These are phyloP conservation scores for Gonioctena quinquepunctata DNA, from an alignment of 1,140 invertebrate genomes.

Conservation along the genomic window DNA sequence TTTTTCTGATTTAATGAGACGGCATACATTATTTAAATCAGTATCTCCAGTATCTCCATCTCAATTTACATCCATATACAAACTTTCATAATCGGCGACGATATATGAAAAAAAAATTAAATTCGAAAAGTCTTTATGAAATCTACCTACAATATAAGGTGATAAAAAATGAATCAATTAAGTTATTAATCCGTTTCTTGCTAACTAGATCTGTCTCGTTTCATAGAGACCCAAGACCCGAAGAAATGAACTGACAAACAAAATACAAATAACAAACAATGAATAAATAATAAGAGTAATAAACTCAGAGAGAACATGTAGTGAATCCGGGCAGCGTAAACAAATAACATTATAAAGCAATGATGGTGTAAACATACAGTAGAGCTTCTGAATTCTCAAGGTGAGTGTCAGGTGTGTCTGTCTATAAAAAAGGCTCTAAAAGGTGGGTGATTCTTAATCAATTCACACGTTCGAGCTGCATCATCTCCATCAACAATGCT, in stretches of 20 bases:
- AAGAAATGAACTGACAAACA: neutral
- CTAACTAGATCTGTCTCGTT: no score
- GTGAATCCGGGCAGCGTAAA: neutral
- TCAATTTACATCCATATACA: no score
- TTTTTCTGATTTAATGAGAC: no score
- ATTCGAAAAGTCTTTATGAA: no score
- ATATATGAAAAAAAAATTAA: no score
- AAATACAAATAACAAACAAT: neutral
- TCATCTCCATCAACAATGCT: conserved; percentile 36
- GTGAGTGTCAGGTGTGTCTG: conserved; percentile 5
- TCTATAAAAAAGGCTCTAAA: neutral
- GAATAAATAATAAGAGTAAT: neutral
- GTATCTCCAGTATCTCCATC: no score
- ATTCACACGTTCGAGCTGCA: conserved; percentile 37
- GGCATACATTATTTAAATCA: no score
- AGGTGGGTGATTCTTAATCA: conserved; percentile 17
- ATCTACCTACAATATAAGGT: no score
- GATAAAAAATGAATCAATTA: no score
- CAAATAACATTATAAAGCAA: conserved; percentile 34
- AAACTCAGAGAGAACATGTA: neutral
- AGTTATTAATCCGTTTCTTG: no score
- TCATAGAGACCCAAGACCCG: no score
- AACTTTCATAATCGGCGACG: no score
- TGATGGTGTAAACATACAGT: conserved; percentile 30
- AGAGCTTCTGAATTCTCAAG: conserved; percentile 25